Evolutionary conservation across 1,140 invertebrate species (phyloP).

Genomic region (Bombus polaris): DNA sequence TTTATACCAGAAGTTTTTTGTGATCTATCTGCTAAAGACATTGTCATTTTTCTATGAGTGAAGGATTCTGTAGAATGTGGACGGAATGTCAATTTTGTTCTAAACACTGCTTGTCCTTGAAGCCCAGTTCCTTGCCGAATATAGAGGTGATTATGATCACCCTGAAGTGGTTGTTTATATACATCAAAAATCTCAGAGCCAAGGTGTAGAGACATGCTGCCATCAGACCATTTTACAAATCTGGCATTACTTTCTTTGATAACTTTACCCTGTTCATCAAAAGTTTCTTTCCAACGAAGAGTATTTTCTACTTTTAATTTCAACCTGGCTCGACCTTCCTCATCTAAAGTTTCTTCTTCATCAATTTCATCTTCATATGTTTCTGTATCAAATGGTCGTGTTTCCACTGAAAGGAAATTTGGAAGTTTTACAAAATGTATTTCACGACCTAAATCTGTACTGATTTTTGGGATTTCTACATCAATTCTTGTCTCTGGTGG

Average conservation of each 20-base stretch:
- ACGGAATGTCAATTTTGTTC: conserved; percentile 97
- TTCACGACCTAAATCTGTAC: conserved; percentile 94
- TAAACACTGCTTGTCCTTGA: conserved; percentile 98
- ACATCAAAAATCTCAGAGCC: conserved; percentile 99
- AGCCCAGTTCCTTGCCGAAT: conserved; percentile 98
- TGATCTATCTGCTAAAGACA: conserved; percentile 98
- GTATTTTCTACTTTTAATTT: conserved; percentile 99
- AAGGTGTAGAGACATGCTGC: conserved; percentile 98
- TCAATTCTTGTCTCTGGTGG: conserved; percentile 97
- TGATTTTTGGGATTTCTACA: conserved; percentile 97
- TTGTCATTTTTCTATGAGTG: conserved; percentile 99
- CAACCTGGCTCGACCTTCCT: conserved; percentile 96
- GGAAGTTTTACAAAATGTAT: conserved; percentile 97
- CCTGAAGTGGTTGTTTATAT: conserved; percentile 94
- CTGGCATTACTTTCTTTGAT: conserved; percentile 97
- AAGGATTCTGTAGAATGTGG: conserved; percentile 99
- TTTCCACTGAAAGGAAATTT: conserved; percentile 96
- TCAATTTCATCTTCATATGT: conserved; percentile 99
- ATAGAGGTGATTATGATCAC: conserved; percentile 89
- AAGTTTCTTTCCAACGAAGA: conserved; percentile 95
- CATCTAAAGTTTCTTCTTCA: conserved; percentile 98
- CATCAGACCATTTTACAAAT: conserved; percentile 98
- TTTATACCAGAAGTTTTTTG: conserved; percentile 98
- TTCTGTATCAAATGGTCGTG: conserved; percentile 95
- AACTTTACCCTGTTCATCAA: conserved; percentile 92